Percentiles rank a stretch among this genome's conserved stretches.
Evolutionary conservation across 2,797 vertebrate species (phyloP).

Genomic region (Pseudomugil gertrudae): DNA sequence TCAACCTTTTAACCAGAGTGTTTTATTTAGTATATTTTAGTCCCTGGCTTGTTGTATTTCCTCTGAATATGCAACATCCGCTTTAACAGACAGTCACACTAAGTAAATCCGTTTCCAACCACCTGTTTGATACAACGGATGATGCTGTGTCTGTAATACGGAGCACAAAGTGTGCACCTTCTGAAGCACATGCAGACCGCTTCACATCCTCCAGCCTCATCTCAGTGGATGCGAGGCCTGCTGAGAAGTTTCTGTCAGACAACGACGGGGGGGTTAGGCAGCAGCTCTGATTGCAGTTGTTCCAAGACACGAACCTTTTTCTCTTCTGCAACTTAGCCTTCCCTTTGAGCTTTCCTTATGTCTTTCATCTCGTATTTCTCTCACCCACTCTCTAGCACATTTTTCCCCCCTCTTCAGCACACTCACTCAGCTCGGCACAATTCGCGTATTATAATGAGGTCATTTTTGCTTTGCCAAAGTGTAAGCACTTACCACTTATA

Average conservation of each 20-base stretch:
- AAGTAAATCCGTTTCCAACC: neutral
- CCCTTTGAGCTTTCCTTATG: constrained; percentile 48
- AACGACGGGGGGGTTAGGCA: constrained; percentile 60
- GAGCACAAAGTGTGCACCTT: constrained; percentile 7
- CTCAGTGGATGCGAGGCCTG: constrained; percentile 51
- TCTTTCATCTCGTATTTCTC: constrained; percentile 29
- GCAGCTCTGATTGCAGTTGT: constrained; percentile 70
- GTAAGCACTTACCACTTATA: constrained; percentile 64
- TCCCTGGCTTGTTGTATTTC: neutral
- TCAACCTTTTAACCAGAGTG: neutral
- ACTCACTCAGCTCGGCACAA: constrained; percentile 44
- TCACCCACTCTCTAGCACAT: constrained; percentile 26
- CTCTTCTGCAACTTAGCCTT: constrained; percentile 57
- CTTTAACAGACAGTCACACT: neutral
- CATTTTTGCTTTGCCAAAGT: constrained; percentile 65
- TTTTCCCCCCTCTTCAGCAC: constrained; percentile 1
- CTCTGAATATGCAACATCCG: neutral
- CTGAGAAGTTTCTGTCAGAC: constrained; percentile 67
- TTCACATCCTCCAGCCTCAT: constrained; percentile 39
- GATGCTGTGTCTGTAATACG: constrained; percentile 1
- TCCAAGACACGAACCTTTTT: constrained; percentile 61
- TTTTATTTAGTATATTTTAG: neutral
- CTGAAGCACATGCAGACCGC: neutral
- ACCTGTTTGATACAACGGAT: constrained; percentile 15
- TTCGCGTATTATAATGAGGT: constrained; percentile 57